Base-by-base conservation (phyloP, 2,888 invertebrate genomes). In the Lissocephala sabroskyi region DNA sequence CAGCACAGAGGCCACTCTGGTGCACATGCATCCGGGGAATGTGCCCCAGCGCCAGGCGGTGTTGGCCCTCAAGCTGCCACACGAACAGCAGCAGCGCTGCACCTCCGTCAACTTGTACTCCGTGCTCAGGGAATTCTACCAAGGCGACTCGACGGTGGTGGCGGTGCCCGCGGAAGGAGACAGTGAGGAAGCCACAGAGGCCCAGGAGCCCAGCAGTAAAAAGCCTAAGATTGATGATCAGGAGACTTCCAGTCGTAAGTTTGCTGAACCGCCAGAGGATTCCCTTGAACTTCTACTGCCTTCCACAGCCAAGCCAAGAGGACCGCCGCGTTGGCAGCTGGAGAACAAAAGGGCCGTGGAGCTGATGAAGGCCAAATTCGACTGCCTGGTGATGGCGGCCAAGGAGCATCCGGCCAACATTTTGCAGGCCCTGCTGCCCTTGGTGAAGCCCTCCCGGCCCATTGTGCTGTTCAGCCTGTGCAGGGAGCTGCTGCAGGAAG, bases 351-450 rank as follows among this genome's bases (percentile, higher is more conserved):
- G 86, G 42, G 92, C 92, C 1, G 87, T 90, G 32, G 85, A 87
- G 46, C 74, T 91, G 29, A 85, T 94, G 55, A 85, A 86, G 41
- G 79, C 83, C 0, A 90, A 91, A 85, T 89, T 92, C 56, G 92
- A 95, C 84, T 90, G 92, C 4, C 85, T 96, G 44, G 87, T 92
- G 1, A 89, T 98, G 56, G 90, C 91, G 1, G 89, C 92, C 47
- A 95, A 92, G 82, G 95, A 95, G 81, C 94, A 97, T 85, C 97
- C 97, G 0, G 85, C 89, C 6, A 92, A 90, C 65, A 90, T 97
- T 57, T 87, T 94, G 17, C 88, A 90, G 64, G 89, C 90, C 41
- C 85, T 98, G 16, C 74, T 94, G 19, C 87, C 88, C n/a, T 94
- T 92, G 85, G 84, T 98, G 0, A 91, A 91, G 59, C 89, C 90